These are phyloP conservation scores for Apostichopus japonicus DNA, from an alignment of 35 echinoderm and acorn worm genomes.

Conservation along the genomic window DNA sequence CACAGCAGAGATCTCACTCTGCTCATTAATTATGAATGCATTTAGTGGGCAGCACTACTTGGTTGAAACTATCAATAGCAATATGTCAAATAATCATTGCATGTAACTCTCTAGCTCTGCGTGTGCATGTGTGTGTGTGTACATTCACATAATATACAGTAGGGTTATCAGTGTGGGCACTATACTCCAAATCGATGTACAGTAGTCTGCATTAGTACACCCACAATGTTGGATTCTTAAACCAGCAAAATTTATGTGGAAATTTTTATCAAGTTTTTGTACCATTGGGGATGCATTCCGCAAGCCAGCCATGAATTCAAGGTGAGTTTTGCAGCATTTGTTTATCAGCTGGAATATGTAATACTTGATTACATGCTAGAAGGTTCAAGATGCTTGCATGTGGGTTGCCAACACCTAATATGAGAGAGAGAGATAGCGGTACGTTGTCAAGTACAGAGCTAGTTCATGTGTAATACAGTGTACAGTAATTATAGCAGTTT, in stretches of 20 bases:
- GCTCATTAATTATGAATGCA: slow-evolving; percentile 54
- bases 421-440: neutral
- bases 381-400: no score
- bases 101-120: no score
- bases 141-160: neutral
- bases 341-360: no score
- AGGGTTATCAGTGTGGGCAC: neutral
- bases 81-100: slow-evolving; percentile 1
- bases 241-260: slow-evolving; percentile 37
- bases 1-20: neutral
- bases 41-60: neutral
- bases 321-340: neutral
- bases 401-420: neutral
- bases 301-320: slow-evolving; percentile 49
- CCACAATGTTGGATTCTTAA: slow-evolving; percentile 16
- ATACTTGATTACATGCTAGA: no score
- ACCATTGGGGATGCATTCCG: slow-evolving; percentile 33
- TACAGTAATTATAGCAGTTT: no score
- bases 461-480: no score
- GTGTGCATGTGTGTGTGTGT: neutral
- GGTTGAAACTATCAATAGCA: neutral
- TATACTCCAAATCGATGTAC: neutral
- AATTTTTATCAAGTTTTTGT: slow-evolving; percentile 20
- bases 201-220: neutral
- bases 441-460: no score